A percentile compares a stretch with the other conserved stretches of the same genome.
Evolutionary conservation across 2,113 vertebrate genomes (phyloP).

Genomic region (Alethe diademata): DNA sequence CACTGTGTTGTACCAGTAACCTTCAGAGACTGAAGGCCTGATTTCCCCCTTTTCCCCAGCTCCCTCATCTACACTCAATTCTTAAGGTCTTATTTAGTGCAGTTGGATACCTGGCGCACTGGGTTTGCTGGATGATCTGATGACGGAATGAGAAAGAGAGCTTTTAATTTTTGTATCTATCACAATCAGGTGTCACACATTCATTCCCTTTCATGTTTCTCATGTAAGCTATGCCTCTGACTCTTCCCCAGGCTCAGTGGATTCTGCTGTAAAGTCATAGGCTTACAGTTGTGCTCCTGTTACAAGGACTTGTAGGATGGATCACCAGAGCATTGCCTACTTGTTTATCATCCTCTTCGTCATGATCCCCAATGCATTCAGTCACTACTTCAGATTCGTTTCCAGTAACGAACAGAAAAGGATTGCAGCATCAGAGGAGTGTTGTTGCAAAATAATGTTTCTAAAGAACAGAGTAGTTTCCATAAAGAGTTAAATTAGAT

Average conservation of each 20-base stretch:
- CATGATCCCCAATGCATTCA: not conserved
- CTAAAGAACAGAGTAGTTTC: not conserved
- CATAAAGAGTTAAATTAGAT: slow-evolving; percentile 7
- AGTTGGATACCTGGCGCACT: not conserved
- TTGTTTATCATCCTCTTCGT: not conserved
- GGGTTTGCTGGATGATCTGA: not conserved
- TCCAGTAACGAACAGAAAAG: not conserved
- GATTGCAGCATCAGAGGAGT: not conserved
- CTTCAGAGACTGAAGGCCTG: not conserved
- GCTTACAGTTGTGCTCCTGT: not conserved
- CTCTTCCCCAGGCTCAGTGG: not conserved
- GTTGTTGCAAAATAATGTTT: not conserved
- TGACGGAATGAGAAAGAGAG: not conserved
- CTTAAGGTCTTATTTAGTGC: not conserved
- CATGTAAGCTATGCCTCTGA: not conserved
- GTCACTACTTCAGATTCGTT: not conserved
- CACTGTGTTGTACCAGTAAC: not conserved
- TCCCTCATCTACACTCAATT: not conserved
- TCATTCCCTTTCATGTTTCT: not conserved
- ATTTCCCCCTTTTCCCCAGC: not conserved
- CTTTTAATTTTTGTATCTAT: not conserved
- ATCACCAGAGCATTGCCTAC: not conserved
- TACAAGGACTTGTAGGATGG: not conserved
- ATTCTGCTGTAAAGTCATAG: not conserved
- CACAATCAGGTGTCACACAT: not conserved